Evolutionary conservation across 2,113 vertebrate genomes (phyloP).

Genomic region (Callorhinus ursinus): DNA sequence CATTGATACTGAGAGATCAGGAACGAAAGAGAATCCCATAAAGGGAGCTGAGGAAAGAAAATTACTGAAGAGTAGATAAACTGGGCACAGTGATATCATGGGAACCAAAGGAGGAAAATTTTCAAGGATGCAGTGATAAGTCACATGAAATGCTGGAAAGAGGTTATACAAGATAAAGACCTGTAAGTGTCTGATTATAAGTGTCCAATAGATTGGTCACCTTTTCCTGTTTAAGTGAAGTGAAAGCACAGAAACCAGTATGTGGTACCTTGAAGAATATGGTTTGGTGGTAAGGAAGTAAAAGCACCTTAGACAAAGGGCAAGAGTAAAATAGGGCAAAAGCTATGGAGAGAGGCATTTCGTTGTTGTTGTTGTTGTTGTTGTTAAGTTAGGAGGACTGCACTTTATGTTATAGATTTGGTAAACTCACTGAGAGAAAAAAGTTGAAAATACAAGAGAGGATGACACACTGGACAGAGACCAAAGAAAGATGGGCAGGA

Average conservation of each 20-base stretch:
- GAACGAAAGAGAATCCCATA: not conserved
- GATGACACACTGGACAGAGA: not conserved
- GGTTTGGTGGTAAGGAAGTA: not conserved
- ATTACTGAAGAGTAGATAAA: not conserved
- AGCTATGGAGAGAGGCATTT: not conserved
- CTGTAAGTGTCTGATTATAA: not conserved
- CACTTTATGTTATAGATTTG: not conserved
- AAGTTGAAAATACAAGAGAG: not conserved
- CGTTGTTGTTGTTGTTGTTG: not conserved
- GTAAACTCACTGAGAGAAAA: not conserved
- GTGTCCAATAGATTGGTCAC: not conserved
- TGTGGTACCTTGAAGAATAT: not conserved
- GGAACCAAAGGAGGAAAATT: not conserved
- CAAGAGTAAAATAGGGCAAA: not conserved
- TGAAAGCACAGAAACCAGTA: not conserved
- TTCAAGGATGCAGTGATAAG: not conserved
- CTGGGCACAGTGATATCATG: not conserved
- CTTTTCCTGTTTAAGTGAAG: not conserved
- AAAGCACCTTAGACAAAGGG: not conserved
- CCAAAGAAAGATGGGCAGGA: not conserved
- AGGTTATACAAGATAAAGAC: not conserved
- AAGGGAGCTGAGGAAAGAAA: not conserved
- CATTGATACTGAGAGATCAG: not conserved
- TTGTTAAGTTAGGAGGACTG: not conserved
- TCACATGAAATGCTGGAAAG: not conserved